Base-by-base conservation (phyloP, 2,113 vertebrate species). In the Megaptera novaeangliae region DNA sequence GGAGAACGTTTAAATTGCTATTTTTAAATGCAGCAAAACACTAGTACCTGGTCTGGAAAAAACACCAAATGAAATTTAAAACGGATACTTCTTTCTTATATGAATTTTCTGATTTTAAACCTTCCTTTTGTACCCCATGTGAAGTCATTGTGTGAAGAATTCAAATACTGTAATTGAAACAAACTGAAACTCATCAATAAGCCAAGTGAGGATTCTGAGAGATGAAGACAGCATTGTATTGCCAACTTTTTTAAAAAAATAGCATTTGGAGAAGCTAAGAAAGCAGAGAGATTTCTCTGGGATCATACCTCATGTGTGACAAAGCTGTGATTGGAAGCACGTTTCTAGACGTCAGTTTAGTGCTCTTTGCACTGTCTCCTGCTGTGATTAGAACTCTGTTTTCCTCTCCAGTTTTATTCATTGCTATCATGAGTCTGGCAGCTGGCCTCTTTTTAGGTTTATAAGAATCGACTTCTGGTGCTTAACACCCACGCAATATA, bases 91-190 rank as follows among this genome's bases (percentile, higher is more conserved):
- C 96, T 94, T 98, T 98, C 98, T 98, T 97, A 97, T 95, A 95
- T 88, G 95, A 93, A 97, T 95, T 98, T 98, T 97, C 97, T 97
- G 96, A 98, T 98, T 98, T 98, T 96, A 98, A 98, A 96, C 66
- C 93, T 97, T 96, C 64, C 92, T 85, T 98, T 97, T 61, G 94
- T 97, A 97, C 97, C 97, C 96, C 95, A 85, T 94, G 97, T 94
- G 97, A 98, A 98, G 97, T 97, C 92, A 97, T 95, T 96, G 81
- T 88, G 97, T 94, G 91, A 92, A 98, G 89, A 97, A 98, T 98
- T 98, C 96, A 98, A 96, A 97, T 97, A 97, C 97, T 95, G 78
- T 98, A 98, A 96, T 96, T 97, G 95, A 97, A 98, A 97, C 95
- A 97, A 97, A 93, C 91, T 90, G 97, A 97, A 97, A 96, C 88